Base-by-base conservation (phyloP, 92 coral and sea anemone species). In the Zoanthus gigantus region DNA sequence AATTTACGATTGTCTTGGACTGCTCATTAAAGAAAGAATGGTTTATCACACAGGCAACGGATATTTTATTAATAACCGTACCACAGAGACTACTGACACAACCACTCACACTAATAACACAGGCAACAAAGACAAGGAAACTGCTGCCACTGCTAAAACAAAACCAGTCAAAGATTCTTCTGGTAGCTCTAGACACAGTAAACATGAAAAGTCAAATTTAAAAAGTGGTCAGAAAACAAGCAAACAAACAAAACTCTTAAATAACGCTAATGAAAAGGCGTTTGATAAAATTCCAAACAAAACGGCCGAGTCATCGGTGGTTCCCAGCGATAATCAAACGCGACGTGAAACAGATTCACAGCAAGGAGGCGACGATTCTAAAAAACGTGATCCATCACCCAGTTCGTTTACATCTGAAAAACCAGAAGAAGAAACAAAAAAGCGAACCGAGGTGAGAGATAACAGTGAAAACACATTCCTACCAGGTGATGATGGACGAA, bases 1-100 rank as follows among this genome's bases (percentile, higher is more conserved):
- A 57, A 93, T 95, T 29, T 92, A 92, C 18, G 96, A 93, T 90
- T 95, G 94, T 61, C 92, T 95, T 47, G 98, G 98, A 74, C 94
- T 95, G 30, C 85, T 95, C 53, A 93, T 95, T 61, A 95, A 91
- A 68, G 98, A 95, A 48, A 78, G 94, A 29, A 84, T 76, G 71
- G 89, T 95, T 52, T 93, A 91, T 60, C 90, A 88, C 78, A 91
- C 94, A 10, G 98, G 94, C 12, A 93, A 84, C 30, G 94, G 94
- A 0, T 95, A 95, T 72, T 93, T 93, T 46, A 94, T 93, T 4
- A 68, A 79, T 14, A 83, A 52, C 1, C 89, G 86, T 14, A 44
- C 47, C 30, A 85, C 79, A 57, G 88, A 91, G 52, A 53, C 89
- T 23, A 56, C 72, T 46, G 89, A 83, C 46, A 3, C 87, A n/a